phyloP scores from a whole-genome alignment of 2,113 vertebrate species.

The Serinus canaria region DNA sequence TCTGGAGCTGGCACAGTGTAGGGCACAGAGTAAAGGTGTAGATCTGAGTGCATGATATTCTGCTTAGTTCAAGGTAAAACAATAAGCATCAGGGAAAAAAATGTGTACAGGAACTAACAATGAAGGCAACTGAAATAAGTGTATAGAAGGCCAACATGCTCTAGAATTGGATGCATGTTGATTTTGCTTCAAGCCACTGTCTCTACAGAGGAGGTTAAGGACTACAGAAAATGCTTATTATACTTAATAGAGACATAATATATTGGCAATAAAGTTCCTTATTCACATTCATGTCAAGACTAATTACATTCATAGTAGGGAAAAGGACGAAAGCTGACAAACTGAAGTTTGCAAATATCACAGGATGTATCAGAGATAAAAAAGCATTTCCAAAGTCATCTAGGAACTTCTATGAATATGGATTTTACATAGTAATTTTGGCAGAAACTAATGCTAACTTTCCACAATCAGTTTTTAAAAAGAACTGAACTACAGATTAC shows the following conservation, averaged over 20 bases:
- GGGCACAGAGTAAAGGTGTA: background rate
- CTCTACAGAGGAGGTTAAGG: background rate
- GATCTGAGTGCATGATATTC: background rate
- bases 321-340: background rate
- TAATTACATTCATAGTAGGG: background rate
- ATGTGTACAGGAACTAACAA: background rate
- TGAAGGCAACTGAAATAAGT: background rate
- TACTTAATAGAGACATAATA: background rate
- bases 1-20: background rate
- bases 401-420: background rate
- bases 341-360: background rate
- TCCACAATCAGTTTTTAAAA: background rate
- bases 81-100: background rate
- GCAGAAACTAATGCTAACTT: background rate
- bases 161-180: background rate
- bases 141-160: background rate
- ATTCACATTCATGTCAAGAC: background rate
- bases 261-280: background rate
- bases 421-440: background rate
- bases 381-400: background rate
- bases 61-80: background rate
- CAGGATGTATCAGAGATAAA: background rate
- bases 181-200: background rate
- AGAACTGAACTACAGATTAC: background rate
- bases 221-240: background rate